Percentiles rank a stretch among this genome's conserved stretches.
phyloP scores from a whole-genome alignment of 2,113 vertebrate genomes.

The Rousettus leschenaultii region DNA sequence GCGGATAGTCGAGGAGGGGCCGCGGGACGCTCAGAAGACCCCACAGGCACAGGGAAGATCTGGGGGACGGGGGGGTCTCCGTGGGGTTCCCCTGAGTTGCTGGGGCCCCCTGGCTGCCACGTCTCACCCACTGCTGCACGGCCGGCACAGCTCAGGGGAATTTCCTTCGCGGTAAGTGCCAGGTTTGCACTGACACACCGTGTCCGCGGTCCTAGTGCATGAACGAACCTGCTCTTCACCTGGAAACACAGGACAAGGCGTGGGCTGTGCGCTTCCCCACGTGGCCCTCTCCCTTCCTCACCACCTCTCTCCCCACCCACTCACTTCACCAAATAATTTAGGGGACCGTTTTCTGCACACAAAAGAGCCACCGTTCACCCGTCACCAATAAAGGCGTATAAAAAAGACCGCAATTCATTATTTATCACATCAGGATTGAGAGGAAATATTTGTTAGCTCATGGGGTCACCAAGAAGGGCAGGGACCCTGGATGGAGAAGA shows the following conservation, averaged over 20 bases:
- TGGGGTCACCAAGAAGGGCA: background rate
- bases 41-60: too few relatives aligned
- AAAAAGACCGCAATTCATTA: background rate
- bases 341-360: too few relatives aligned
- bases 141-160: background rate
- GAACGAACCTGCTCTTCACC: rapidly evolving
- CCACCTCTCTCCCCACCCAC: background rate
- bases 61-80: background rate
- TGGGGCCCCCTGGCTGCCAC: rapidly evolving
- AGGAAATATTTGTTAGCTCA: background rate
- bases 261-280: too few relatives aligned
- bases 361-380: too few relatives aligned
- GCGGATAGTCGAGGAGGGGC: too few relatives aligned
- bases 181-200: background rate
- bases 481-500: background rate
- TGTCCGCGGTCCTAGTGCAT: background rate
- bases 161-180: background rate
- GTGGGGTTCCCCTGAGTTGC: too few relatives aligned
- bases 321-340: background rate
- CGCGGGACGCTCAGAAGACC: too few relatives aligned
- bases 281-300: too few relatives aligned
- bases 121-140: background rate
- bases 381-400: too few relatives aligned
- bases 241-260: too few relatives aligned
- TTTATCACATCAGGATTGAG: background rate